A percentile compares a stretch with the other conserved stretches of the same genome.
Evolutionary conservation across 2,797 vertebrate species (phyloP).

Genomic region (Echiichthys vipera): DNA sequence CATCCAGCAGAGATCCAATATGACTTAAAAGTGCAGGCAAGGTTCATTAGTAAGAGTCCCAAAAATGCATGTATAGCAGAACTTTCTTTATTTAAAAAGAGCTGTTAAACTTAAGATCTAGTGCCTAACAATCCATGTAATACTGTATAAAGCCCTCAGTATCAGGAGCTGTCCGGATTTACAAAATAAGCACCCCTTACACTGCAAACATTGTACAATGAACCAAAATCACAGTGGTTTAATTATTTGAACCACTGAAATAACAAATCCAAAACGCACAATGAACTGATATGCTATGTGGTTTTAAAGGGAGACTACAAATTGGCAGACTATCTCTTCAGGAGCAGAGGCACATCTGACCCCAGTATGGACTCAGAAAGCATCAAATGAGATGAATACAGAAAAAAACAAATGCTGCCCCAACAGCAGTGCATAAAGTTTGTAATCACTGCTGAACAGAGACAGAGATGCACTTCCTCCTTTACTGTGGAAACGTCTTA

Average conservation of each 20-base stretch:
- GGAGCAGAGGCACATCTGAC: constrained; percentile 11
- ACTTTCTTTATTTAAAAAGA: constrained; percentile 22
- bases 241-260: constrained; percentile 56
- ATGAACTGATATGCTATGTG: constrained; percentile 20
- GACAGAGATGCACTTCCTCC: constrained; percentile 11
- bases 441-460: constrained; percentile 42
- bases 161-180: constrained; percentile 18
- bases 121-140: constrained; percentile 12
- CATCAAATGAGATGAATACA: constrained; percentile 37
- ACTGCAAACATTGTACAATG: constrained; percentile 36
- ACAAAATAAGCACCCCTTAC: constrained; percentile 27
- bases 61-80: constrained; percentile 1
- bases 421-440: constrained; percentile 6
- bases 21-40: constrained; percentile 2
- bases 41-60: not conserved
- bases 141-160: constrained; percentile 16
- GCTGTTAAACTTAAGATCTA: constrained; percentile 21
- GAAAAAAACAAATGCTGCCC: not conserved
- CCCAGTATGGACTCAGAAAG: constrained; percentile 13
- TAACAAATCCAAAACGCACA: constrained; percentile 42
- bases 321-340: constrained; percentile 27
- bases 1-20: not conserved
- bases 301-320: constrained; percentile 31
- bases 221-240: constrained; percentile 44
- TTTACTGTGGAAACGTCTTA: constrained; percentile 11